Percentiles rank a stretch among this genome's conserved stretches.
Evolutionary conservation across 2,888 invertebrate genomes (phyloP).

Genomic region (Tineola bisselliella): DNA sequence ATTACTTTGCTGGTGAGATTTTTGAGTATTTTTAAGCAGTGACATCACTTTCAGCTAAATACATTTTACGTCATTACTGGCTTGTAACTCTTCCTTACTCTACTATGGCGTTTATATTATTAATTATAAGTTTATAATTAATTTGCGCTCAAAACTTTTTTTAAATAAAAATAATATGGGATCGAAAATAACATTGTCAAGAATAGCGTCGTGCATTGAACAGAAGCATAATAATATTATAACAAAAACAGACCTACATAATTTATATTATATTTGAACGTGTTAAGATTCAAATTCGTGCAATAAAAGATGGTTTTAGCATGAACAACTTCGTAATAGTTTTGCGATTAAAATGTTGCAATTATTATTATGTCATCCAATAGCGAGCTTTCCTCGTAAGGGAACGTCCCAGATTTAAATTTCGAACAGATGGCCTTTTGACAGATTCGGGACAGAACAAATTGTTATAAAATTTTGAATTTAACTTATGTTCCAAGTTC

Average conservation of each 20-base stretch:
- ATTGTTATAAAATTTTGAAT: neutral
- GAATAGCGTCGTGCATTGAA: neutral
- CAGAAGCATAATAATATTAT: neutral
- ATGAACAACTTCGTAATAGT: neutral
- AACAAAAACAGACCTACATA: neutral
- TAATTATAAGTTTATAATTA: too few species aligned
- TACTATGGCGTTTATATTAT: too few species aligned
- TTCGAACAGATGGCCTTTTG: slow-evolving; percentile 3
- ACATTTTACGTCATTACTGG: too few species aligned
- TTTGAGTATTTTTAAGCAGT: too few species aligned
- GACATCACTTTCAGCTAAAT: too few species aligned
- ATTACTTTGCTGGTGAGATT: too few species aligned
- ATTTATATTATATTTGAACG: neutral
- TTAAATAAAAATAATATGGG: too few species aligned
- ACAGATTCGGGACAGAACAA: neutral
- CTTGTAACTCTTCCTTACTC: too few species aligned
- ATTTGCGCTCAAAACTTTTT: too few species aligned
- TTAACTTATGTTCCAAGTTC: too few species aligned
- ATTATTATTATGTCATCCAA: slow-evolving; percentile 1
- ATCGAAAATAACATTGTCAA: neutral
- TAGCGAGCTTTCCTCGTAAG: neutral
- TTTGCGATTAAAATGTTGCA: slow-evolving; percentile 1
- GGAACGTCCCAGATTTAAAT: slow-evolving; percentile 10
- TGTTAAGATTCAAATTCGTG: neutral
- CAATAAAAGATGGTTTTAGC: neutral